A percentile compares a stretch with the other conserved stretches of the same genome.
phyloP scores from a whole-genome alignment of 2,888 invertebrate species.

The Lithophane semibrunnea region DNA sequence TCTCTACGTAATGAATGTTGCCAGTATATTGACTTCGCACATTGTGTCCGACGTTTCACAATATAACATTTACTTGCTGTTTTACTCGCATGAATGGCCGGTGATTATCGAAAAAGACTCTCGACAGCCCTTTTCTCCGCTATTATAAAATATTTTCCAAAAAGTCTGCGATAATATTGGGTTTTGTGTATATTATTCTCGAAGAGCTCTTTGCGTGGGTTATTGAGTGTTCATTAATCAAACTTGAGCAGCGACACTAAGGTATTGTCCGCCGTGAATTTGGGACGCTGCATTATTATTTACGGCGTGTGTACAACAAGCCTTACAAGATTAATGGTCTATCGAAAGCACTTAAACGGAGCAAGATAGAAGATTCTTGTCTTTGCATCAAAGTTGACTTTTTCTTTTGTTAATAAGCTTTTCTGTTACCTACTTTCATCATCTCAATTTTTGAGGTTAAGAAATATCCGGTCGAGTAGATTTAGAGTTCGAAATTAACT shows the following conservation, averaged over 20 bases:
- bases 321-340: slow-evolving; percentile 73
- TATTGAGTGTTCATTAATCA: slow-evolving; percentile 79
- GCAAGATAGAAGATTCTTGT: slow-evolving; percentile 49
- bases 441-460: slow-evolving; percentile 4
- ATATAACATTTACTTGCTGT: slow-evolving; percentile 42
- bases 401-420: slow-evolving; percentile 32
- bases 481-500: not conserved
- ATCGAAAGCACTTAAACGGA: slow-evolving; percentile 65
- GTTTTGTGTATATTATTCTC: slow-evolving; percentile 60
- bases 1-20: slow-evolving; percentile 35
- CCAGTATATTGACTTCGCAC: slow-evolving; percentile 14
- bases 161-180: slow-evolving; percentile 57
- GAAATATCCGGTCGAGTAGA: not conserved
- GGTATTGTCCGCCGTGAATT: slow-evolving; percentile 75
- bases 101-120: slow-evolving; percentile 58
- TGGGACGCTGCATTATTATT: slow-evolving; percentile 74
- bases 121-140: slow-evolving; percentile 43
- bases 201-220: slow-evolving; percentile 56
- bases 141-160: slow-evolving; percentile 51
- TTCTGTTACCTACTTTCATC: slow-evolving; percentile 5
- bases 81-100: slow-evolving; percentile 48
- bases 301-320: slow-evolving; percentile 69
- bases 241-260: slow-evolving; percentile 74
- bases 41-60: slow-evolving; percentile 38
- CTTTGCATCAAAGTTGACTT: slow-evolving; percentile 43